Percentiles rank a stretch among this genome's conserved stretches.
Conservation (phyloP, 2,888 invertebrate genomes). For the Venustoraphidia nigricollis region DNA sequence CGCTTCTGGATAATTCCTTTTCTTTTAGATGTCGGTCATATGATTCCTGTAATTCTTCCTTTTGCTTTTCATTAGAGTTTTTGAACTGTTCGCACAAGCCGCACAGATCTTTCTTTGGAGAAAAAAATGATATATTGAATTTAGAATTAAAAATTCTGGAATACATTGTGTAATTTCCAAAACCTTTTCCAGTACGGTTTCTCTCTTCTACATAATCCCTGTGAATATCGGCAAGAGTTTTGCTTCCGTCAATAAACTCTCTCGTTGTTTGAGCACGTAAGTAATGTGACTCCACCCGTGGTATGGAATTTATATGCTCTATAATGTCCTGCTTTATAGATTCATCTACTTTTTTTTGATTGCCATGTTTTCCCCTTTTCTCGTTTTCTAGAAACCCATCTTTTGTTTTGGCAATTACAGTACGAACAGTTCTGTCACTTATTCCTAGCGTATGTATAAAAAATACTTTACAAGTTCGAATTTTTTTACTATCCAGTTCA, state of each 20-base stretch:
- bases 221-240: background rate
- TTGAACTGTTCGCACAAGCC: background rate
- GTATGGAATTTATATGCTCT: slow-evolving; percentile 10
- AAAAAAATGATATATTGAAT: background rate
- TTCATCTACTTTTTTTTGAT: slow-evolving; percentile 5
- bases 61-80: background rate
- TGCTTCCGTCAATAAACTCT: slow-evolving; percentile 10
- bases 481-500: too few relatives aligned
- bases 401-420: too few relatives aligned
- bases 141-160: background rate
- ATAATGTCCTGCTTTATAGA: slow-evolving; percentile 1
- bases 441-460: too few relatives aligned
- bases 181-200: slow-evolving; percentile 1
- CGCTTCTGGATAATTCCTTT: slow-evolving; percentile 11
- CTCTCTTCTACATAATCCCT: background rate
- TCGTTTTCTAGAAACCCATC: slow-evolving; percentile 3
- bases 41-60: background rate
- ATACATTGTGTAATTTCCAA: background rate
- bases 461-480: too few relatives aligned
- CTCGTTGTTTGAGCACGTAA: slow-evolving; percentile 7
- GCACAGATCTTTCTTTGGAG: background rate
- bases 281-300: slow-evolving; percentile 10
- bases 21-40: slow-evolving; percentile 12
- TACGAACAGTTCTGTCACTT: too few relatives aligned
- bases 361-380: slow-evolving; percentile 10